Evolutionary conservation across 2,888 invertebrate genomes (phyloP), one percentile per base, ranked within the genome.

Genomic region (Zeuzera pyrina): DNA sequence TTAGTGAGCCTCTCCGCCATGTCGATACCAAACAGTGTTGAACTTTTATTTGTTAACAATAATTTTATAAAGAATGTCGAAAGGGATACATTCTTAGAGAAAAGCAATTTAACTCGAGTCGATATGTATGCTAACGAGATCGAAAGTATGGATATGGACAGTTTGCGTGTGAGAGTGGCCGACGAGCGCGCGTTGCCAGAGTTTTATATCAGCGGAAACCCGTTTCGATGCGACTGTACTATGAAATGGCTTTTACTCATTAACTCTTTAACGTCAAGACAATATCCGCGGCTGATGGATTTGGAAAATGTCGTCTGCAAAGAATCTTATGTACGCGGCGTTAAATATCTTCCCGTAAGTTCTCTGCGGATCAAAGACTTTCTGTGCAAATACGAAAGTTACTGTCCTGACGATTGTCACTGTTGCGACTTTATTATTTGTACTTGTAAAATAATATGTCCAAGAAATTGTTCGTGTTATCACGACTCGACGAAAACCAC

Each of bases 391-490:
- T 97, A 95, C 74, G 92, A 93, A 51, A 89, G 89, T 16, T 93
- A 95, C 63, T 97, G 97, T 69, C 95, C 95, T 52, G 91, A 94
- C 16, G 86, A 93, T 25, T 97, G 97, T 66, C 92, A 94, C 59
- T 97, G 97, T 76, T 97, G 97, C 74, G 96, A 96, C 66, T 96
- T 94, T 70, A 95, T 94, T 69, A 93, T 93, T 39, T 97, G 97
- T 76, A 94, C 95, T 72, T 97, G 97, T 74, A 95, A 95, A 83
- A 93, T 93, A 89, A 92, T 93, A 41, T 97, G 97, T 60, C 97
- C 97, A 3, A 87, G 88, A 47, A 94, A 94, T 59, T 97, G 97
- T 84, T 91, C 92, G 47, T 97, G 97, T 71, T 97, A 94, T 84
- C 94, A 95, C 73, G 97, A 97, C 65, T 92, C 94, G 54, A 89